Percentiles rank a stretch among this genome's conserved stretches.
These are phyloP conservation scores for Meloidogyne exigua DNA, from an alignment of 1,140 invertebrate genomes.

Conservation along the genomic window DNA sequence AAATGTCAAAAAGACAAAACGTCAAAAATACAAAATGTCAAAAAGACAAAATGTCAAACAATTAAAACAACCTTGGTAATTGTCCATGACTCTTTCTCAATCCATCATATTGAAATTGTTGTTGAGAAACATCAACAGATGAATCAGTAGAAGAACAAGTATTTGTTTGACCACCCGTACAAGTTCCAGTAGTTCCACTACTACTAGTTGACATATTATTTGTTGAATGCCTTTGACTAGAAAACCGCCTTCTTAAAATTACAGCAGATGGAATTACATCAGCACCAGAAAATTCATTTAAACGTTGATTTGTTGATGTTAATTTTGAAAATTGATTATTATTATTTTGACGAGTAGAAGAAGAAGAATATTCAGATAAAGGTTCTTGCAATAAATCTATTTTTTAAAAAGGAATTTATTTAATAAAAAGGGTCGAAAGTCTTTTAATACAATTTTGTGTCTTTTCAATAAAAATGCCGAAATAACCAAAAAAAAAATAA, in stretches of 20 bases:
- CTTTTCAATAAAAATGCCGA: too few relatives aligned
- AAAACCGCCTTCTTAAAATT: slow-evolving; percentile 57
- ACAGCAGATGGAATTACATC: slow-evolving; percentile 49
- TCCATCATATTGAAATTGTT: slow-evolving; percentile 19
- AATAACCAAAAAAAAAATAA: too few relatives aligned
- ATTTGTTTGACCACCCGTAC: slow-evolving; percentile 6
- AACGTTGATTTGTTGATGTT: background rate
- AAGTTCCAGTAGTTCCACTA: slow-evolving; percentile 47
- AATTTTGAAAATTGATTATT: background rate
- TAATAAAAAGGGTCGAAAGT: too few relatives aligned
- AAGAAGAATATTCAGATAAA: background rate
- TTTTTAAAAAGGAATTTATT: too few relatives aligned
- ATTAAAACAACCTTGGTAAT: background rate
- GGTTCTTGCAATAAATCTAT: background rate
- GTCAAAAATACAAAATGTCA: background rate
- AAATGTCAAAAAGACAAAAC: too few relatives aligned
- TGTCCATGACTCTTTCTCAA: background rate
- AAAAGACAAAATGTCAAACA: background rate
- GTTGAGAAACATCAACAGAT: slow-evolving; percentile 54
- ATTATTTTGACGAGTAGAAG: slow-evolving; percentile 12
- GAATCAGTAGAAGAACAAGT: slow-evolving; percentile 58
- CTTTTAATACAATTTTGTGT: too few relatives aligned
- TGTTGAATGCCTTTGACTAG: slow-evolving; percentile 56
- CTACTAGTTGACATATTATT: slow-evolving; percentile 58
- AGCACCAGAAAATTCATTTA: slow-evolving; percentile 1